These are phyloP conservation scores for Sparidentex hasta DNA, from an alignment of 2,797 vertebrate species.

Conservation along the genomic window DNA sequence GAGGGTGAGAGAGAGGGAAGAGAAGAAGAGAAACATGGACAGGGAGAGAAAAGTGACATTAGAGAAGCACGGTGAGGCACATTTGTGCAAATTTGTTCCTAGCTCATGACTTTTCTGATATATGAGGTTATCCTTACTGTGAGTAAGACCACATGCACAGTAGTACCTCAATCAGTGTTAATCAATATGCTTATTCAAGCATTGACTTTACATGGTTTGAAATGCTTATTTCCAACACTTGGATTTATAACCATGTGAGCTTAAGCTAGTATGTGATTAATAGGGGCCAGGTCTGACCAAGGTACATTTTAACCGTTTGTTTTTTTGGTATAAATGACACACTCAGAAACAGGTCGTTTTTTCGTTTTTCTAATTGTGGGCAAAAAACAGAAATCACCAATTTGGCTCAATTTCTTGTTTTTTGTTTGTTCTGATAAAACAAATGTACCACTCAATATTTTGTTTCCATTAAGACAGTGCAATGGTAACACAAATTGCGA, in stretches of 20 bases:
- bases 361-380: no score
- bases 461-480: no score
- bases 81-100: not conserved
- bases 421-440: no score
- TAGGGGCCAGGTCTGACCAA: not conserved
- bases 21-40: constrained; percentile 16
- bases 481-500: no score
- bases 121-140: no score
- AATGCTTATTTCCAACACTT: not conserved
- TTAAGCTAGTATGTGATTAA: not conserved
- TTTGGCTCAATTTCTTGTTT: no score
- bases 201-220: not conserved
- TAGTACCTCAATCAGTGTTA: not conserved
- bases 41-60: constrained; percentile 25
- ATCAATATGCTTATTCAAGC: not conserved
- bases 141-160: not conserved
- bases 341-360: no score
- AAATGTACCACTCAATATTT: no score
- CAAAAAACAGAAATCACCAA: no score
- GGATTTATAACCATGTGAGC: constrained; percentile 5
- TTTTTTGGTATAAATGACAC: no score
- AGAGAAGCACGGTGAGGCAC: constrained; percentile 17
- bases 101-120: no score
- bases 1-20: constrained; percentile 12
- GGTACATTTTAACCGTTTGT: no score